phyloP scores from a whole-genome alignment of 2,113 vertebrate genomes.

The Menidia beryllina region DNA sequence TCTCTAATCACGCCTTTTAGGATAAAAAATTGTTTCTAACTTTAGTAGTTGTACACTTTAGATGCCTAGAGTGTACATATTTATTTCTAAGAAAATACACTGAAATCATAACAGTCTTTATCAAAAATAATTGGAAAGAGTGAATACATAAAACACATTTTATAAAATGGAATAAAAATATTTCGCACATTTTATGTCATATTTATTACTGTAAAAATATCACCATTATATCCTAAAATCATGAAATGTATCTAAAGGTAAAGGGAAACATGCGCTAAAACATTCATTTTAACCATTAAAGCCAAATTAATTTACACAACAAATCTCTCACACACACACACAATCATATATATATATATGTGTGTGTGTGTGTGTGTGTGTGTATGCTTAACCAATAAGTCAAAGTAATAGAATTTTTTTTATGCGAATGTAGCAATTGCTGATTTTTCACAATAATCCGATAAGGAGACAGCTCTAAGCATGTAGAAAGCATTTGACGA shows the following conservation, averaged over 20 bases:
- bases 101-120: not conserved
- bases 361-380: too few relatives aligned
- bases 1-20: not conserved
- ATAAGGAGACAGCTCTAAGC: not conserved
- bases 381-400: not conserved
- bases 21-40: constrained; percentile 2
- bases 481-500: too few relatives aligned
- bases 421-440: constrained; percentile 12
- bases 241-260: constrained; percentile 1
- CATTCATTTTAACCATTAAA: too few relatives aligned
- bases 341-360: not conserved
- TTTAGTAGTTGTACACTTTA: not conserved
- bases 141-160: not conserved
- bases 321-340: too few relatives aligned
- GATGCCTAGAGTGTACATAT: not conserved
- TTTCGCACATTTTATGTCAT: not conserved
- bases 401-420: not conserved
- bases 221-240: not conserved
- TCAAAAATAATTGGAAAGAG: not conserved
- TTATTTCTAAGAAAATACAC: not conserved
- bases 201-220: not conserved
- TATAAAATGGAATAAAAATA: not conserved
- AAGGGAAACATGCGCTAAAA: too few relatives aligned
- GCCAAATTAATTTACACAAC: not conserved
- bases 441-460: too few relatives aligned